Conservation (phyloP, 2,888 invertebrate species). For the Beris morrisii region DNA sequence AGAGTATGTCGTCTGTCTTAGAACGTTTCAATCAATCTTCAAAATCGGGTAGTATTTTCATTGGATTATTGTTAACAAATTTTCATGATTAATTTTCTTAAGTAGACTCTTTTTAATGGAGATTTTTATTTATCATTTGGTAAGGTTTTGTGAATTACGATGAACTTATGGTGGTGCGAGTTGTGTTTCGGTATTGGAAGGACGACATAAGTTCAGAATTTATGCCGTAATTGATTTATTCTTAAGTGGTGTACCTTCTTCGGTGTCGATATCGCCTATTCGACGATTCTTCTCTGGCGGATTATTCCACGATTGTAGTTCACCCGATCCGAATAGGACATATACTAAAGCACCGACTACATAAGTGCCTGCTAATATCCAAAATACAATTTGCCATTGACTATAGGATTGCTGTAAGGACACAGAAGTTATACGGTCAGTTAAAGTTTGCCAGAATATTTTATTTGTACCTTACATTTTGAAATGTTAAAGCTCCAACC, state of each 20-base stretch:
- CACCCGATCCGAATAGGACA: slow-evolving; percentile 65
- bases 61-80: too few relatives aligned
- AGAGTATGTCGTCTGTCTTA: too few relatives aligned
- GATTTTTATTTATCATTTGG: too few relatives aligned
- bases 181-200: too few relatives aligned
- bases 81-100: too few relatives aligned
- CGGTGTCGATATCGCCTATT: slow-evolving; percentile 44
- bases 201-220: not conserved
- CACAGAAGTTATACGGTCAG: slow-evolving; percentile 21
- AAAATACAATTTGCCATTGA: slow-evolving; percentile 81
- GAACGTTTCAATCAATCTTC: too few relatives aligned
- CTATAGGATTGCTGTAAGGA: slow-evolving; percentile 67
- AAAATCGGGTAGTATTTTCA: too few relatives aligned
- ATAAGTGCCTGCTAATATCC: slow-evolving; percentile 75
- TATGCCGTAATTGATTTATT: slow-evolving; percentile 37
- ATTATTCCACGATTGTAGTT: slow-evolving; percentile 62
- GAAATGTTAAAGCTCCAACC: slow-evolving; percentile 75
- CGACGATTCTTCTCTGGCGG: slow-evolving; percentile 50
- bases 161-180: too few relatives aligned
- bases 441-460: not conserved
- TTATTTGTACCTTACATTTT: slow-evolving; percentile 61
- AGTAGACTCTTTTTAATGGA: too few relatives aligned
- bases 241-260: slow-evolving; percentile 56
- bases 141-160: too few relatives aligned
- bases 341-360: slow-evolving; percentile 64